Conservation (phyloP, 2,113 vertebrate species). For the Misgurnus anguillicaudatus region DNA sequence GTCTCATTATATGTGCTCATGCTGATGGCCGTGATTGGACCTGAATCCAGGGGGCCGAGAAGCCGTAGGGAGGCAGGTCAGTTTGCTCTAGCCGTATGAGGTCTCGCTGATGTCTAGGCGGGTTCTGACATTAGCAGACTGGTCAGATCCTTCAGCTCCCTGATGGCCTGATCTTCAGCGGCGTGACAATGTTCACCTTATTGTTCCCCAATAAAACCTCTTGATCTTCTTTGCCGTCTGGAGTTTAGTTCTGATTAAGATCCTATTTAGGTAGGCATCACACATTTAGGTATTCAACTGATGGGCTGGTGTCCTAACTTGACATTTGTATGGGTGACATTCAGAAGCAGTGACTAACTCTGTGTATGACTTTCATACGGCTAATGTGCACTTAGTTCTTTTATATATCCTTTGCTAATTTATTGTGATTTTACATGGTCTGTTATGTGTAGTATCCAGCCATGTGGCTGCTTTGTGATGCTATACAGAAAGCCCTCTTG, state of each 20-base stretch:
- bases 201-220: constrained; percentile 1
- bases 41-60: constrained; percentile 24
- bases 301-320: too few relatives aligned
- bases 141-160: constrained; percentile 24
- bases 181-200: constrained; percentile 8
- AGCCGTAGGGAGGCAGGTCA: background rate
- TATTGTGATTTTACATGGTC: background rate
- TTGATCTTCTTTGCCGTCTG: constrained; percentile 17
- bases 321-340: background rate
- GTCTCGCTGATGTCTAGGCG: constrained; percentile 22
- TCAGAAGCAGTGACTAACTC: background rate
- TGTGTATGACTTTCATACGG: background rate
- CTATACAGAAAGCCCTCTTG: constrained; percentile 4
- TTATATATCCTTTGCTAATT: background rate
- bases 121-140: constrained; percentile 37
- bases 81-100: constrained; percentile 16
- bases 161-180: constrained; percentile 24
- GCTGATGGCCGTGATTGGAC: constrained; percentile 41
- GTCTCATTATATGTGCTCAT: constrained; percentile 40
- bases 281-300: background rate
- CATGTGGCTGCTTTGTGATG: constrained; percentile 14
- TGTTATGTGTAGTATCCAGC: constrained; percentile 7
- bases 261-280: constrained; percentile 23
- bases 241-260: constrained; percentile 29
- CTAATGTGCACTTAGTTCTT: background rate